A percentile compares a stretch with the other conserved stretches of the same genome.
Conservation (phyloP, 2,888 invertebrate genomes). For the Euplagia quadripunctaria region DNA sequence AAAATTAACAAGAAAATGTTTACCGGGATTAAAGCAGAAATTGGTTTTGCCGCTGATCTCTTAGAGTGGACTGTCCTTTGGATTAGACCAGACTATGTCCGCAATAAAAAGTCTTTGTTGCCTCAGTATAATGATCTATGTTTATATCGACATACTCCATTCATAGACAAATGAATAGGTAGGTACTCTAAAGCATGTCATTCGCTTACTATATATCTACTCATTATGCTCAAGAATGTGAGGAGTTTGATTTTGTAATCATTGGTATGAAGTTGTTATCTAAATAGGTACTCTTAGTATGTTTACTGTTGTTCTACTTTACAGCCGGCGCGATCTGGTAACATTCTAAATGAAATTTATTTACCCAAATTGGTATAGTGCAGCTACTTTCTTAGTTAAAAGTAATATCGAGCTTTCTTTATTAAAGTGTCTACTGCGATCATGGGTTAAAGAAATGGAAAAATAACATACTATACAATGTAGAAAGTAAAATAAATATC, state of each 20-base stretch:
- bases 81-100: neutral
- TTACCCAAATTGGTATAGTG: neutral
- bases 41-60: neutral
- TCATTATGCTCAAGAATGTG: neutral
- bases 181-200: neutral
- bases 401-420: neutral
- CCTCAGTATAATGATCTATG: no score
- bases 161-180: neutral
- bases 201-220: neutral
- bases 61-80: neutral
- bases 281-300: constrained; percentile 1
- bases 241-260: constrained; percentile 9
- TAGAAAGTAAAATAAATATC: no score
- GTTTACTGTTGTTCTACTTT: constrained; percentile 11
- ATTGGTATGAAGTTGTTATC: constrained; percentile 4
- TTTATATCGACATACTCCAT: neutral
- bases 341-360: constrained; percentile 4
- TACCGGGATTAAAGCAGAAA: no score
- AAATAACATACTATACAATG: no score
- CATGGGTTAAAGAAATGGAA: neutral
- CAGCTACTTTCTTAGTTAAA: neutral
- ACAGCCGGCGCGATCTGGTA: neutral
- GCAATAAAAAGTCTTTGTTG: neutral
- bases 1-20: no score
- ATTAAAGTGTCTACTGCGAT: neutral